Percentiles rank a stretch among this genome's conserved stretches.
These are phyloP conservation scores for Amphilophus citrinellus DNA, from an alignment of 2,113 vertebrate genomes.

Conservation along the genomic window DNA sequence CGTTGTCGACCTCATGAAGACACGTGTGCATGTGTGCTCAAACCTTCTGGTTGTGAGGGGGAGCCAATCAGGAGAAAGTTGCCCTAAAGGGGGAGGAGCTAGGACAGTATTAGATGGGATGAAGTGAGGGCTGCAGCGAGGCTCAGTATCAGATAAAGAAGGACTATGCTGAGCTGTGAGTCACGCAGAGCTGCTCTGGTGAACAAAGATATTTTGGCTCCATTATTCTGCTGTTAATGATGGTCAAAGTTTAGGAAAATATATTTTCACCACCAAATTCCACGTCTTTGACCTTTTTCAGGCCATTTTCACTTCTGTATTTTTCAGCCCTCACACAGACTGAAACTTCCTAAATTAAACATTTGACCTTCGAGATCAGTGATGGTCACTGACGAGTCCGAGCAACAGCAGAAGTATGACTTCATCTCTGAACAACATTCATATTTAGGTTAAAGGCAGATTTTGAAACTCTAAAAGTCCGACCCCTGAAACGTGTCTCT, in stretches of 20 bases:
- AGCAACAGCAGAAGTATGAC: background rate
- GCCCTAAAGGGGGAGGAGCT: background rate
- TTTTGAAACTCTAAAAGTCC: background rate
- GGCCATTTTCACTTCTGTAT: background rate
- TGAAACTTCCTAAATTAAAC: constrained; percentile 9
- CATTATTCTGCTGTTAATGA: background rate
- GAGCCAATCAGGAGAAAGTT: background rate
- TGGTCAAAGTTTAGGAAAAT: background rate
- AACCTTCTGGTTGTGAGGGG: background rate
- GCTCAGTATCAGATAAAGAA: background rate
- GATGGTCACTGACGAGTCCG: background rate
- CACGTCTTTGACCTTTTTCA: background rate
- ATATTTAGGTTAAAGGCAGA: background rate
- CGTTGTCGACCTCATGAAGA: background rate
- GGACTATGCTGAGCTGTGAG: background rate
- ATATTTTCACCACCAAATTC: background rate
- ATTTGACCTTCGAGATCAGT: background rate
- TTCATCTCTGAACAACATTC: background rate
- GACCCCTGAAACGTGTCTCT: background rate
- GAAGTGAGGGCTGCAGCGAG: background rate
- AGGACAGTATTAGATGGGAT: background rate
- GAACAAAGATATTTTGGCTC: background rate
- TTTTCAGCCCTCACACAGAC: background rate
- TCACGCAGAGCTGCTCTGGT: background rate
- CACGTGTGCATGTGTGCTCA: background rate